These are phyloP conservation scores for Holocentrus rufus DNA, from an alignment of 2,797 vertebrate genomes.

Conservation along the genomic window DNA sequence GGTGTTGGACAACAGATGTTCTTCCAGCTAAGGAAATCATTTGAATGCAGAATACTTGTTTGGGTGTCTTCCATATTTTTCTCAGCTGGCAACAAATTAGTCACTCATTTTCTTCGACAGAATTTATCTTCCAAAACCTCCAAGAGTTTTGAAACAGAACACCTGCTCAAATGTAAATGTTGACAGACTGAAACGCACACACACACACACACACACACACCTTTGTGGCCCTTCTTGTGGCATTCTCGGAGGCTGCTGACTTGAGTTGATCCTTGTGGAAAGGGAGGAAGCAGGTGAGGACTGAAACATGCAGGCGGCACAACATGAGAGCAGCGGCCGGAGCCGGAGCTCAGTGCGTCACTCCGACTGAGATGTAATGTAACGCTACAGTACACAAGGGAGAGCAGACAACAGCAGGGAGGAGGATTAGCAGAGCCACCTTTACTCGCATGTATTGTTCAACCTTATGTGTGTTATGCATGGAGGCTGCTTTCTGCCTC, in stretches of 20 bases:
- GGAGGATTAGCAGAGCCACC: constrained; percentile 64
- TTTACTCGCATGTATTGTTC: constrained; percentile 58
- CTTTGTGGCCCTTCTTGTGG: constrained; percentile 2
- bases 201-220: constrained; percentile 4
- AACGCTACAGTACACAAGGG: constrained; percentile 52
- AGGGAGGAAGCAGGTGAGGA: constrained; percentile 36
- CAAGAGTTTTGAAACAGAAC: neutral
- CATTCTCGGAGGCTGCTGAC: constrained; percentile 27
- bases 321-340: constrained; percentile 37
- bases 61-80: constrained; percentile 7
- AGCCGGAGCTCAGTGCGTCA: constrained; percentile 62
- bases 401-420: constrained; percentile 59
- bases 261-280: constrained; percentile 35
- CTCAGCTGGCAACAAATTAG: neutral
- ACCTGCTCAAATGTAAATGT: neutral
- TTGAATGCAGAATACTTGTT: neutral
- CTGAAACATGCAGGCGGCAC: constrained; percentile 35
- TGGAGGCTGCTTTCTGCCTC: constrained; percentile 71
- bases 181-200: constrained; percentile 2
- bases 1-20: constrained; percentile 25
- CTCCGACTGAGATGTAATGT: constrained; percentile 54
- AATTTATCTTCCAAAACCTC: neutral
- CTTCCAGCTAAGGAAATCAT: neutral
- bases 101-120: neutral
- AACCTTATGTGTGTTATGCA: constrained; percentile 65